Base-by-base conservation (phyloP, 2,113 vertebrate species). In the Sarotherodon lohbergeri region DNA sequence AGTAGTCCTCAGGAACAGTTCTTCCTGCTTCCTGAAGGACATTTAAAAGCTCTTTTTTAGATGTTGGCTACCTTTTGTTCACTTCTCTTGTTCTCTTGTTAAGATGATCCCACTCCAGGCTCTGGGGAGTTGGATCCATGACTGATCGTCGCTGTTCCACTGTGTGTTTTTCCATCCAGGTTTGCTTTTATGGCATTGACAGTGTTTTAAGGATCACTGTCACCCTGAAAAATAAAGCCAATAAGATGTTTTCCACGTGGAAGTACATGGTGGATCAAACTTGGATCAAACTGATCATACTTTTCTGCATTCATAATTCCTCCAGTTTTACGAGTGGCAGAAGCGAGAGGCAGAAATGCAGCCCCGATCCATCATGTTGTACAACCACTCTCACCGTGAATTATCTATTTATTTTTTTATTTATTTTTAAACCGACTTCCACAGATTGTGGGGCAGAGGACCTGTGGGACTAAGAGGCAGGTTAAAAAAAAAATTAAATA, bases 181-280 rank as follows among this genome's bases (percentile, higher is more conserved):
- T 68, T 39, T 68, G 34, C 11, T 68, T 22, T 68, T 13, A 68
- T 2, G 4, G 63, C 34, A 68, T 41, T 0, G 6, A 5, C 61
- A 13, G 11, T 39, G 34, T 68, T n/a, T 39, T 1, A 22, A 22
- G 0, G 34, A 68, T 68, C 19, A 68, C 19, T 1, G 63, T 68
- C 63, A 68, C 4, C 13, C 11, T 22, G 63, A 68, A 22, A 22
- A 0, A 68, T 68, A n/a, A 66, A 39, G 32, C 32, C 61, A 66
- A n/a, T 39, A 7, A 1, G 63, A 68, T 68, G 34, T 39, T 68
- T 66, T 2, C 61, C 6, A 68, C 6, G 10, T 66, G 34, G 61
- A 1, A 22, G 1, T 68, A 22, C 1, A 68, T 41, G 34, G 19
- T 68, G 63, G 34, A 22, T 68, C 11, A 43, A 43, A 43, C 12